Evolutionary conservation across 2,113 vertebrate genomes (phyloP), one percentile per base, ranked within the genome.

Genomic region (Macquaria ambigua): DNA sequence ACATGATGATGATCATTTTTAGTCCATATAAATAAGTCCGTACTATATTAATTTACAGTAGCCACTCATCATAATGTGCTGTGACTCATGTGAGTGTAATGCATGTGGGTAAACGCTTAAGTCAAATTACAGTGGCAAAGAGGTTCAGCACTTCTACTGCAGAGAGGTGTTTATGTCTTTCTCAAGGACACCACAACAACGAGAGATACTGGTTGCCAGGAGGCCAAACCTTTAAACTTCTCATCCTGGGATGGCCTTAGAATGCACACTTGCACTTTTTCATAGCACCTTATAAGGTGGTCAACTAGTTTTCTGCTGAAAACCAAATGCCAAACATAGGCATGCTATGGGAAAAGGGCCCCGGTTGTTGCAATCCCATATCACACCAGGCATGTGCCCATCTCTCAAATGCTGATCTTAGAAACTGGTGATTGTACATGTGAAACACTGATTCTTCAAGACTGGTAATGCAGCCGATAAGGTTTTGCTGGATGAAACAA

Each of bases 231-330:
- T 81, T 82, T 74, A 84, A 77, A 70, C 28, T 37, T 50, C 23
- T 74, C 73, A 83, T 85, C 48, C 58, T 58, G 63, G 39, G 86
- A 79, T 83, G 41, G 48, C 74, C 64, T 77, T 18, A 61, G 48
- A 70, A 52, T 81, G 69, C 34, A 41, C 48, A 76, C 68, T 71
- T 84, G 31, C 25, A 41, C 37, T 74, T 90, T 87, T 89, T 82
- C 77, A 81, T 25, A 68, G 58, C 21, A 80, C 88, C 88, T 89
- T 91, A 90, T 90, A 91, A 82, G 87, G 90, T 86, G 76, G 59
- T 76, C 41, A 64, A 34, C 53, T 37, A 58, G 43, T 76, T 90
- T 81, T 89, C 55, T 58, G 37, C 50, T 71, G 23, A 71, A 79
- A 84, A 43, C 14, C 34, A 41, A 56, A 43, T 48, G 81, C 83